Evolutionary conservation across 2,113 vertebrate genomes (phyloP).

Genomic region (Colinus virginianus): DNA sequence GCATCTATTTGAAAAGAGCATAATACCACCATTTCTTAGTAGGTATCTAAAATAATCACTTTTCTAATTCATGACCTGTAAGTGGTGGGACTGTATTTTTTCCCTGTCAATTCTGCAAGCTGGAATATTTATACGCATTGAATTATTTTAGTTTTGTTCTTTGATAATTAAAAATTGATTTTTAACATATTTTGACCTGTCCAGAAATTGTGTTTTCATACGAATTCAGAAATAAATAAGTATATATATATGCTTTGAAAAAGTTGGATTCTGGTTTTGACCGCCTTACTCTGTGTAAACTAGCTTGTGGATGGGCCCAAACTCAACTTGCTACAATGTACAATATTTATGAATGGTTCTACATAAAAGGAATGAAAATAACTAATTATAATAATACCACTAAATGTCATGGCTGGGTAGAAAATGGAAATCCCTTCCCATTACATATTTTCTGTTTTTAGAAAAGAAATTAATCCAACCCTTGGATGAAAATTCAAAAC

Average conservation of each 20-base stretch:
- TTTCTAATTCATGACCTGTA: constrained; percentile 19
- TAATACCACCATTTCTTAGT: constrained; percentile 53
- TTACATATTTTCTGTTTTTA: constrained; percentile 54
- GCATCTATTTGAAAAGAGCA: constrained; percentile 16
- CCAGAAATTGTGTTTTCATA: background rate
- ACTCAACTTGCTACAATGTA: background rate
- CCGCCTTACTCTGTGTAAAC: background rate
- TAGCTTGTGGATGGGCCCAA: background rate
- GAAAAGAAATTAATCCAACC: constrained; percentile 35
- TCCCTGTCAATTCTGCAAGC: background rate
- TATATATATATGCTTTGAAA: background rate
- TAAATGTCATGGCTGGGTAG: constrained; percentile 39
- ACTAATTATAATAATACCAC: constrained; percentile 49
- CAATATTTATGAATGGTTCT: constrained; percentile 61
- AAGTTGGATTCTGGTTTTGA: background rate
- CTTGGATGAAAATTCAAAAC: constrained; percentile 57
- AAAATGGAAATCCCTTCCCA: constrained; percentile 63
- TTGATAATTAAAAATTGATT: background rate
- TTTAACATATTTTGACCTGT: background rate
- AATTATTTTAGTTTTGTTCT: background rate
- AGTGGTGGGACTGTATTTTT: background rate
- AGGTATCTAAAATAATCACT: constrained; percentile 39
- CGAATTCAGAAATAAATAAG: background rate
- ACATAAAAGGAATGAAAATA: constrained; percentile 62
- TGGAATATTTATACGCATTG: background rate